These are phyloP conservation scores for Gryllus longicercus DNA, from an alignment of 2,888 invertebrate genomes.

Conservation along the genomic window DNA sequence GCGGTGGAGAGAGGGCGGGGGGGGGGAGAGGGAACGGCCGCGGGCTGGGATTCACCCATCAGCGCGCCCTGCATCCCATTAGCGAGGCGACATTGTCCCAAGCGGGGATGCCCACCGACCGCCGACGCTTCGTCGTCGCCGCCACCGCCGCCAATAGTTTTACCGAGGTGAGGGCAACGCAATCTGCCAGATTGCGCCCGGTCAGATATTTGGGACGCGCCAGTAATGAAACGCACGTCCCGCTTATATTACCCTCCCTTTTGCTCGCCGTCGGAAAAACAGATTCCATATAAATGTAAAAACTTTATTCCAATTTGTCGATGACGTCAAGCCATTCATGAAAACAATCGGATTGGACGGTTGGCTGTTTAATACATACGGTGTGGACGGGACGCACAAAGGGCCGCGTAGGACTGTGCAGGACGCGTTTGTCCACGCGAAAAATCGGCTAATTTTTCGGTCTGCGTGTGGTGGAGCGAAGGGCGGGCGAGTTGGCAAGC, in stretches of 20 bases:
- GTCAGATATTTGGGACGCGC: background rate
- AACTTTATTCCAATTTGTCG: background rate
- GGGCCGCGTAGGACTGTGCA: background rate
- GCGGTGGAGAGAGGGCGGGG: background rate
- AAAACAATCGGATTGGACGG: background rate
- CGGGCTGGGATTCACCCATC: background rate
- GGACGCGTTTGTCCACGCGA: background rate
- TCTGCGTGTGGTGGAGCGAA: background rate
- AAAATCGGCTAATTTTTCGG: conserved; percentile 1
- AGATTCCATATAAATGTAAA: conserved; percentile 17
- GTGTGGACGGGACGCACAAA: background rate
- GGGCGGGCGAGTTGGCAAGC: too few species aligned
- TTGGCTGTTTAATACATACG: background rate
- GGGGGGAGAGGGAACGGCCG: background rate
- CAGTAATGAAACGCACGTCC: background rate
- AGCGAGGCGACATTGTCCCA: background rate
- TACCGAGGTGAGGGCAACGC: background rate
- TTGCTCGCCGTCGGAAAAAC: background rate
- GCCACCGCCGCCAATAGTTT: background rate
- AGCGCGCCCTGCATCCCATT: background rate
- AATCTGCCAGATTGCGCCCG: conserved; percentile 17
- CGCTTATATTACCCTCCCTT: background rate
- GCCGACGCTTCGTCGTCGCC: background rate
- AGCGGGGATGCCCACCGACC: background rate
- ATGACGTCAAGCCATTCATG: background rate